phyloP scores from a whole-genome alignment of 2,797 vertebrate genomes.

The Ciconia nigra region DNA sequence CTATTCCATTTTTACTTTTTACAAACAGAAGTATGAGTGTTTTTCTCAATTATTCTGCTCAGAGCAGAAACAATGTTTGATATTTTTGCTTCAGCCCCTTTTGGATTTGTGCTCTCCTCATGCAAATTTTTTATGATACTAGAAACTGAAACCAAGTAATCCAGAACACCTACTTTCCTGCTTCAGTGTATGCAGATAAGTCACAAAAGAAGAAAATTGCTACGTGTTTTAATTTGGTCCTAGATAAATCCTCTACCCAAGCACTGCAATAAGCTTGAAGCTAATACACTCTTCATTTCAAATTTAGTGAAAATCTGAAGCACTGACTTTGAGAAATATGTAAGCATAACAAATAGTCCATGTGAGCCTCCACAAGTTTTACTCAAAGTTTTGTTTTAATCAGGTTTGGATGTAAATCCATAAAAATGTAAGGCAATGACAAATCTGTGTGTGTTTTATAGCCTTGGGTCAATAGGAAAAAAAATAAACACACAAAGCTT shows the following conservation, averaged over 20 bases:
- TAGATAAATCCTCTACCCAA: not conserved
- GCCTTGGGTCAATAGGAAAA: not conserved
- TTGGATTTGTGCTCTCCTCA: not conserved
- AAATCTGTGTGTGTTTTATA: slow-evolving; percentile 4
- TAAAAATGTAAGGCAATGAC: not conserved
- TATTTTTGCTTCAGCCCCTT: not conserved
- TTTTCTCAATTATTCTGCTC: not conserved
- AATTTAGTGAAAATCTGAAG: not conserved
- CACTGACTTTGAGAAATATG: not conserved
- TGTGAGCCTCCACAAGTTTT: not conserved
- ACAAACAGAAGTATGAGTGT: not conserved
- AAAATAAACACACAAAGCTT: not conserved
- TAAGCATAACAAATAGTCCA: not conserved
- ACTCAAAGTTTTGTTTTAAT: not conserved
- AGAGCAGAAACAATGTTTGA: not conserved
- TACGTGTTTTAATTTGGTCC: not conserved
- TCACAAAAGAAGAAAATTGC: not conserved
- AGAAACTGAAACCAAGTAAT: not conserved
- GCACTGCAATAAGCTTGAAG: not conserved
- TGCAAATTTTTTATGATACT: not conserved
- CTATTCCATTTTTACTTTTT: not conserved
- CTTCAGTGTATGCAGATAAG: not conserved
- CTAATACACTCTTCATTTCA: not conserved
- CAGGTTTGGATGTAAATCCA: not conserved
- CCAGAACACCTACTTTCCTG: not conserved